phyloP scores from a whole-genome alignment of 2,113 vertebrate species.

The Panurus biarmicus region DNA sequence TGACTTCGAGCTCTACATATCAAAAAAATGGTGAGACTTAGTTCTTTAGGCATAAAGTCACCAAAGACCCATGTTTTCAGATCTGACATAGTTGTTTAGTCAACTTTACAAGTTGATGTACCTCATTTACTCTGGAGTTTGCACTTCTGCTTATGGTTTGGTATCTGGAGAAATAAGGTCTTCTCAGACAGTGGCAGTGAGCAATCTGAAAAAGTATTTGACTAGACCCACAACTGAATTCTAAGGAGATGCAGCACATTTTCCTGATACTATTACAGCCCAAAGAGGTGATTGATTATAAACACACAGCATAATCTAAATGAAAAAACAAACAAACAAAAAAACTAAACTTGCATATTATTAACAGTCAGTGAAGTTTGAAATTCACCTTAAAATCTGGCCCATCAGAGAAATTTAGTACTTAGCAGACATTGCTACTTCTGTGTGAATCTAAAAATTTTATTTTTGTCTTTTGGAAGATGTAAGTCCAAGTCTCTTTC shows the following conservation, averaged over 20 bases:
- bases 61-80: not conserved
- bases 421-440: not conserved
- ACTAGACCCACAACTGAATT: not conserved
- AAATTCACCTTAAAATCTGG: not conserved
- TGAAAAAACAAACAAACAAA: not conserved
- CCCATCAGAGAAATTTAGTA: not conserved
- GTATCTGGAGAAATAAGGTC: not conserved
- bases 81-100: not conserved
- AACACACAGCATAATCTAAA: not conserved
- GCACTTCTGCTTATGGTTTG: not conserved
- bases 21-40: not conserved
- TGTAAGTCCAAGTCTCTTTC: fast-evolving
- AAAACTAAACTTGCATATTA: not conserved
- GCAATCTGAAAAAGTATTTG: not conserved
- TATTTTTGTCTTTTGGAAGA: not conserved
- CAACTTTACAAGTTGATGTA: not conserved
- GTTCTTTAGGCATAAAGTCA: not conserved
- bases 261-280: not conserved
- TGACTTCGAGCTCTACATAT: not conserved
- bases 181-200: not conserved
- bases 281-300: not conserved
- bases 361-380: not conserved
- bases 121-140: not conserved
- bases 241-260: not conserved
- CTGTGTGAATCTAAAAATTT: not conserved